Conservation (phyloP, 2,888 invertebrate genomes). For the Pherbina coryleti region DNA sequence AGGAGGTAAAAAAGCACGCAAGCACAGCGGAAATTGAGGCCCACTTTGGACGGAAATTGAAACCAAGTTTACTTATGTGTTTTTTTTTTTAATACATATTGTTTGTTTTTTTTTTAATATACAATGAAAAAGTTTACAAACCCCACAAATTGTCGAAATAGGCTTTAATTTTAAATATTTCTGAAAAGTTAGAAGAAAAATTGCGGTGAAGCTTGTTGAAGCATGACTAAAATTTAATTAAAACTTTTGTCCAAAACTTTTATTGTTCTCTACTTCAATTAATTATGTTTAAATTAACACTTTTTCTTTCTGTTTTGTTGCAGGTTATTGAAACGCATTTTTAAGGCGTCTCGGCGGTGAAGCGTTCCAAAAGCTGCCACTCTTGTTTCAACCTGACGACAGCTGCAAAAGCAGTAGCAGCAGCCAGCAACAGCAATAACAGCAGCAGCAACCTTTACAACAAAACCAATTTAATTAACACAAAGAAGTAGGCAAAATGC, state of each 20-base stretch:
- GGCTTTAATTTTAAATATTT: no score
- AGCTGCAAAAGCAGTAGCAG: background rate
- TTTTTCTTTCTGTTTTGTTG: background rate
- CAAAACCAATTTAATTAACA: background rate
- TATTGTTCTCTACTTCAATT: background rate
- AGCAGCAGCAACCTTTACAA: background rate
- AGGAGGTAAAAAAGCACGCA: no score
- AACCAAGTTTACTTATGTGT: no score
- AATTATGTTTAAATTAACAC: background rate
- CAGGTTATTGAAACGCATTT: slow-evolving; percentile 28
- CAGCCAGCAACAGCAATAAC: background rate
- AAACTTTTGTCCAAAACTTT: background rate
- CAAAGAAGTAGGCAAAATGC: background rate
- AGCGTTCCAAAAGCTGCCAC: background rate
- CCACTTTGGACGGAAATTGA: no score
- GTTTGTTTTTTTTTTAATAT: no score
- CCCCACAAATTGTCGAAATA: no score
- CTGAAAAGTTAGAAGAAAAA: no score
- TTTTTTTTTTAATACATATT: no score
- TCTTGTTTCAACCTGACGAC: background rate
- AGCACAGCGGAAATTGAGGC: no score
- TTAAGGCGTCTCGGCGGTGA: background rate
- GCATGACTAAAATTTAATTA: no score
- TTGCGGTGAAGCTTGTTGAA: no score
- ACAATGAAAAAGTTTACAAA: no score